phyloP scores from a whole-genome alignment of 2,797 vertebrate genomes.

The Graptemys geographica region DNA sequence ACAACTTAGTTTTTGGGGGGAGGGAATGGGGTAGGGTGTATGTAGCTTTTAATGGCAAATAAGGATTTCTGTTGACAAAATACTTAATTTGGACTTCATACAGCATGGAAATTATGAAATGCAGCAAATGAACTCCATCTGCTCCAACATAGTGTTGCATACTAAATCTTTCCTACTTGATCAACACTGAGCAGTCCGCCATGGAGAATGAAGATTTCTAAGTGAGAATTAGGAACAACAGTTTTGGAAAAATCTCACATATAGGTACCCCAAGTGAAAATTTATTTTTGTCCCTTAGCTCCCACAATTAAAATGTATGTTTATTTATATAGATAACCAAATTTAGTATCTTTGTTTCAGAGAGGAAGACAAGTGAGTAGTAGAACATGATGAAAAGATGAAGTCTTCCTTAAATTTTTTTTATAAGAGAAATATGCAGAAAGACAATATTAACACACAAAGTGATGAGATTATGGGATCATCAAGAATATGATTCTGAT shows the following conservation, averaged over 20 bases:
- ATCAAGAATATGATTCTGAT: neutral
- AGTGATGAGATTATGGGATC: neutral
- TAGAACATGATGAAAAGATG: neutral
- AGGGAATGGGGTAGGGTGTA: neutral
- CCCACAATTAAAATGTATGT: neutral
- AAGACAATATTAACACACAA: neutral
- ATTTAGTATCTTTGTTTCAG: neutral
- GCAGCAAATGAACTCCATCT: neutral
- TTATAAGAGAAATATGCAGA: neutral
- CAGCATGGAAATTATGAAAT: neutral
- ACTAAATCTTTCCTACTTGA: neutral
- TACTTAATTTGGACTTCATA: neutral
- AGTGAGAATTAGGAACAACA: neutral
- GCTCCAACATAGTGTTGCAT: neutral
- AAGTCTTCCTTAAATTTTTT: neutral
- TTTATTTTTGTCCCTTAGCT: neutral
- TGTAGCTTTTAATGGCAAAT: neutral
- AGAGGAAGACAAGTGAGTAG: neutral
- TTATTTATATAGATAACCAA: neutral
- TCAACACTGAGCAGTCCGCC: neutral
- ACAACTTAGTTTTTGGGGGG: neutral
- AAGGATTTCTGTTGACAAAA: neutral
- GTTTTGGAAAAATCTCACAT: neutral
- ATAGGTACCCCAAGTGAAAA: neutral
- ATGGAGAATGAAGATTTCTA: neutral